phyloP scores from a whole-genome alignment of 2,888 invertebrate species.

The Ennomos fuscantarius region DNA sequence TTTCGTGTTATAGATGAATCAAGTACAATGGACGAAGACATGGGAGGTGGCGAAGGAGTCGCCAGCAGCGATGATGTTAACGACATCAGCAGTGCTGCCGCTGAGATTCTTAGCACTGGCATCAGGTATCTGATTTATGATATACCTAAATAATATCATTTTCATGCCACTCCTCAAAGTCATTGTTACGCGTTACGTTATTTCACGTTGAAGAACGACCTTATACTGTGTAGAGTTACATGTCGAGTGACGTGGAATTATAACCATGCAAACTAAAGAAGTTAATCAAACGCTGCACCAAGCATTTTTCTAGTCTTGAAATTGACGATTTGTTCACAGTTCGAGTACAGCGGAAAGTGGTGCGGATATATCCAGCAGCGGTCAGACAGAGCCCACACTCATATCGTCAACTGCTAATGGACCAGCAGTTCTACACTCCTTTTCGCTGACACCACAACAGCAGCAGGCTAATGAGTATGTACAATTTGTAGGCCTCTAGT shows the following conservation, averaged over 20 bases:
- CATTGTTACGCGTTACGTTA: no score
- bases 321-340: constrained; percentile 46
- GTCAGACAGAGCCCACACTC: constrained; percentile 70
- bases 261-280: no score
- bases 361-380: constrained; percentile 77
- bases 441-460: constrained; percentile 68
- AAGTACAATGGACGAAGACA: constrained; percentile 82
- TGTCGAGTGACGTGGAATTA: no score
- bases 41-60: constrained; percentile 80
- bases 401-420: constrained; percentile 79
- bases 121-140: constrained; percentile 61
- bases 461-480: constrained; percentile 75
- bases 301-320: no score
- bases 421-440: constrained; percentile 69
- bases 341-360: constrained; percentile 79
- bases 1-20: constrained; percentile 67
- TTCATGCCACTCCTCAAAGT: no score
- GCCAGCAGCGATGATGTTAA: constrained; percentile 82
- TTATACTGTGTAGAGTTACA: no score
- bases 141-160: no score
- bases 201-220: no score
- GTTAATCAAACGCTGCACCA: no score
- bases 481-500: constrained; percentile 14
- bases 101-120: constrained; percentile 72
- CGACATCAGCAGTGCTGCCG: constrained; percentile 79